These are phyloP conservation scores for Nycteola revayana DNA, from an alignment of 2,888 invertebrate species.

Conservation along the genomic window DNA sequence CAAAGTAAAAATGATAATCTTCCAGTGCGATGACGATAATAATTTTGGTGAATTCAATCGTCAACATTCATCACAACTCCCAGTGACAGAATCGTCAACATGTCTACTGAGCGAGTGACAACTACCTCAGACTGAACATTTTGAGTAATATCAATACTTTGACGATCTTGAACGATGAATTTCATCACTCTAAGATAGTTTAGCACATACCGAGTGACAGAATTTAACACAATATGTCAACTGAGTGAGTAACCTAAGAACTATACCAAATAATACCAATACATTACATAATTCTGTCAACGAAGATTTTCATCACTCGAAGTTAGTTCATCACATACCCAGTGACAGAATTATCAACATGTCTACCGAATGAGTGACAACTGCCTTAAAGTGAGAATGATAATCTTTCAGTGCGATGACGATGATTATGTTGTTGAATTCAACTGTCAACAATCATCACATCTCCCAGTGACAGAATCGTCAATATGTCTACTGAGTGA, in stretches of 20 bases:
- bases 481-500: conserved; percentile 5
- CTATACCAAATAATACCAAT: too few species aligned
- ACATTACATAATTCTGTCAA: too few species aligned
- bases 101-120: conserved; percentile 20
- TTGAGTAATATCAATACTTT: too few species aligned
- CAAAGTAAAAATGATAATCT: background rate
- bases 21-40: background rate
- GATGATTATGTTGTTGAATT: background rate
- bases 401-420: background rate
- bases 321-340: conserved; percentile 7
- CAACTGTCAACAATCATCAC: conserved; percentile 3
- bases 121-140: background rate
- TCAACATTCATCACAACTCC: conserved; percentile 29
- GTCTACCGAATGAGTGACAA: conserved; percentile 18
- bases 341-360: conserved; percentile 26
- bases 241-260: conserved; percentile 9
- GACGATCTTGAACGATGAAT: background rate
- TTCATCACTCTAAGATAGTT: background rate
- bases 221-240: conserved; percentile 30
- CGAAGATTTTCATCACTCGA: conserved; percentile 1
- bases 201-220: conserved; percentile 35
- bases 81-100: conserved; percentile 37
- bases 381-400: conserved; percentile 9
- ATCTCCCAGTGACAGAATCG: conserved; percentile 8
- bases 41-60: conserved; percentile 3